Base-by-base conservation (phyloP, 53 echinoderm and acorn worm genomes). In the Mesocentrotus franciscanus region DNA sequence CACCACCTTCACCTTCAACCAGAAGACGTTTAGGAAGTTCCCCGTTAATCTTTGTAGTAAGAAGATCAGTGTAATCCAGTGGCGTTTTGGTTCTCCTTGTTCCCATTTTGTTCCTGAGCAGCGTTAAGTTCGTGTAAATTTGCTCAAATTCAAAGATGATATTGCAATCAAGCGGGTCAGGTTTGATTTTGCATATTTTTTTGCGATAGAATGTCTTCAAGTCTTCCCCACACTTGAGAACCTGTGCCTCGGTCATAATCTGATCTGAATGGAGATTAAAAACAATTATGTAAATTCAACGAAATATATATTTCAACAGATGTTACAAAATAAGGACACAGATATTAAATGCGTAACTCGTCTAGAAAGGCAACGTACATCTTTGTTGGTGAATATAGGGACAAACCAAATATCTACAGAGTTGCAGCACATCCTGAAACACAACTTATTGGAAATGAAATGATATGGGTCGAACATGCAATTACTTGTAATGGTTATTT, bases 1-100 rank as follows among this genome's bases (percentile, higher is more conserved):
- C 58, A 60, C 90, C 90, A 1, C 90, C 90, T 90, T 90, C 90
- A n/a, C 90, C 90, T 60, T 90, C 58, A 58, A 90, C 29, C n/a
- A 90, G 55, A 27, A 90, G 30, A 30, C 90, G 58, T 60, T 90
- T 90, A 13, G 90, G 90, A 15, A 60, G 27, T 5, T n/a, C 60
- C 27, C 90, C 90, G 29, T 90, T 60, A 29, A 90, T 10, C 16
- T 90, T 60, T 90, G 90, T 90, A 18, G 27, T 90, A 15, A 90
- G 29, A 26, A 90, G 90, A n/a, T 18, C 14, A 15, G 14, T 12
- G 29, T 90, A 90, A 3, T 90, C 90, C 1, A 90, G 29, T 16
- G 60, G 59, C 0, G 33, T 58, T 60, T 10, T 60, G 3, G 36
- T 5, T 39, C 9, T 58, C 6, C 12, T 60, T 34, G 29, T n/a